Evolutionary conservation across 2,888 invertebrate genomes (phyloP), one percentile per base, ranked within the genome.

Genomic region (Eumerus sabulonum): DNA sequence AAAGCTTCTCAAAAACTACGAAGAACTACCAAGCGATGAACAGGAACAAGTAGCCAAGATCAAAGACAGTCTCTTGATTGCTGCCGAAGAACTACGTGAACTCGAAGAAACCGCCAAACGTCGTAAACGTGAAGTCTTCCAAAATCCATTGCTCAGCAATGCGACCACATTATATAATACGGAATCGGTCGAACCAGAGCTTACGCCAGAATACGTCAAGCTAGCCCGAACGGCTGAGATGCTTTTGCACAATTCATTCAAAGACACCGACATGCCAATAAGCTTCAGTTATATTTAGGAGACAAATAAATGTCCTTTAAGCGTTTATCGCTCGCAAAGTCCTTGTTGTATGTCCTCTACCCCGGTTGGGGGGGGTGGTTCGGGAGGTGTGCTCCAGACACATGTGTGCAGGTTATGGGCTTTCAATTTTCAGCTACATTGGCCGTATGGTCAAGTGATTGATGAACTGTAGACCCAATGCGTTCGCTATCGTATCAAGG

Each of bases 1-100:
- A 76, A 88, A 89, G 62, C 74, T 88, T 1, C 70, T 89, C 2
- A 81, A 82, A 0, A 84, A 88, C 72, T 88, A 87, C 67, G 86
- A 87, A 5, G 84, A 85, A 2, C 66, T 88, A 17, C 84, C 87
- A 0, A 13, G 53, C 3, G 83, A 85, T 11, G 87, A 88, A 38
- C 87, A 88, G 48, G 64, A 76, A 1, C 81, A 83, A 9, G 84
- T 82, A 3, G 72, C 79, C 0, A 62, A 44, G 1, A 76, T 86
- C 14, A 84, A 85, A 1, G 85, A 86, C 17, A 84, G 84, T 19
- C 74, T 88, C 17, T 79, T 88, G 0, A 13, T 50, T 0, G 64
- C 54, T 4, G 59, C 45, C 11, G 50, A 64, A 9, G 40, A 70
- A 18, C 59, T 79, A 1, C 47, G 38, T 9, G 50, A 64, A 9